These are phyloP conservation scores for Sphaeridia pumilis DNA, from an alignment of 2,888 invertebrate species.

Conservation along the genomic window DNA sequence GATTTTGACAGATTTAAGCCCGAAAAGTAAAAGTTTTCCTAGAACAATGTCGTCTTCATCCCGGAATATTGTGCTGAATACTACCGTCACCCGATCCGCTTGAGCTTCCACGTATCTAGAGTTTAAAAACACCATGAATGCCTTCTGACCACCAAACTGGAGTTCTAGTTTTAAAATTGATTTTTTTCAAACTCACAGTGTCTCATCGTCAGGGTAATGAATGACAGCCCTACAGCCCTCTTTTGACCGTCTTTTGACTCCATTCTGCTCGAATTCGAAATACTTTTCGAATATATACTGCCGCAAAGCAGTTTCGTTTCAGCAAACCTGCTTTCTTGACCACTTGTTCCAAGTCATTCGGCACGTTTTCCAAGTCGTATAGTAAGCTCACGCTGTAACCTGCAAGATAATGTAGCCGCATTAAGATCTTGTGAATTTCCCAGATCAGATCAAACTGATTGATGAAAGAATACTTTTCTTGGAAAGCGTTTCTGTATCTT, in stretches of 20 bases:
- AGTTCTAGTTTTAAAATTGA: neutral
- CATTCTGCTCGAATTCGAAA: conserved; percentile 93
- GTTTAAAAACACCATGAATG: conserved; percentile 7
- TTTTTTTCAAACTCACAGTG: too few species aligned
- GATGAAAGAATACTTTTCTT: too few species aligned
- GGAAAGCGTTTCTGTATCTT: too few species aligned
- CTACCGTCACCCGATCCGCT: conserved; percentile 95
- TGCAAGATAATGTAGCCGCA: conserved; percentile 41
- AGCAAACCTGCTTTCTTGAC: conserved; percentile 86
- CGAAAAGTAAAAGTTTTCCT: conserved; percentile 94
- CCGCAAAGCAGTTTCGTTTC: conserved; percentile 97
- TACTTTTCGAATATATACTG: conserved; percentile 99
- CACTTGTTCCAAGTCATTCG: conserved; percentile 73
- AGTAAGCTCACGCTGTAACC: conserved; percentile 91
- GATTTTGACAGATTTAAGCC: too few species aligned
- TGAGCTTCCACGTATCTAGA: conserved; percentile 94
- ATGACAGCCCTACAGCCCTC: conserved; percentile 90
- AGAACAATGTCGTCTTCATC: conserved; percentile 97
- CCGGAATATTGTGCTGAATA: conserved; percentile 96
- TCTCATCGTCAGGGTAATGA: conserved; percentile 97
- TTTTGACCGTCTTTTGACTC: too few species aligned
- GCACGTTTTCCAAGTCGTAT: conserved; percentile 84
- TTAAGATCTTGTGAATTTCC: too few species aligned
- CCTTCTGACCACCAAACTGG: too few species aligned
- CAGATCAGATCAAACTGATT: too few species aligned